Conservation (phyloP, 2,797 vertebrate species). For the Darevskia nairensis region DNA sequence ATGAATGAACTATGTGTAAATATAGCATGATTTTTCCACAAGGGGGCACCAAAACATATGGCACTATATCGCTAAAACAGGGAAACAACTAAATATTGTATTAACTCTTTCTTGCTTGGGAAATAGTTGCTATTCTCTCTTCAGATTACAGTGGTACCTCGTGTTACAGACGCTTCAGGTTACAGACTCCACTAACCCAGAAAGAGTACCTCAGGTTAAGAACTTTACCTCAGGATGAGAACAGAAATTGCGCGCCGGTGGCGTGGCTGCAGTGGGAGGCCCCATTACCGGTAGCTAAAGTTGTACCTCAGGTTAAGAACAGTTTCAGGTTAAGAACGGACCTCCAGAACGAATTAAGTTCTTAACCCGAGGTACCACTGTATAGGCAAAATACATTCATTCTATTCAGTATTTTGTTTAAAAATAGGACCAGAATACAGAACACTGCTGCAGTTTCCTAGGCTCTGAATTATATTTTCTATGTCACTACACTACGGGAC, state of each 20-base stretch:
- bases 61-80: background rate
- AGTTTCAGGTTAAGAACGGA: too few relatives aligned
- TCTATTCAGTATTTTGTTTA: too few relatives aligned
- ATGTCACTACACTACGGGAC: background rate
- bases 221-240: too few relatives aligned
- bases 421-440: background rate
- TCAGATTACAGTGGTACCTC: background rate
- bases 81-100: too few relatives aligned
- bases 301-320: too few relatives aligned
- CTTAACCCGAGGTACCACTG: too few relatives aligned
- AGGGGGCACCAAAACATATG: conserved; percentile 6
- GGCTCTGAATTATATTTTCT: background rate
- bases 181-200: too few relatives aligned
- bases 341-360: too few relatives aligned
- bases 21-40: background rate
- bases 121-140: background rate
- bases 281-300: too few relatives aligned
- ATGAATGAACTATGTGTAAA: background rate
- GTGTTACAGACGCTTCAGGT: too few relatives aligned
- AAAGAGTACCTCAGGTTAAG: too few relatives aligned
- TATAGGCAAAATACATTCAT: background rate
- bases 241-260: accelerated
- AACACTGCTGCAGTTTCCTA: background rate
- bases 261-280: too few relatives aligned
- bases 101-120: background rate